Evolutionary conservation across 2,888 invertebrate species (phyloP), one percentile per base, ranked within the genome.

Genomic region (Hirtodrosophila confusa): DNA sequence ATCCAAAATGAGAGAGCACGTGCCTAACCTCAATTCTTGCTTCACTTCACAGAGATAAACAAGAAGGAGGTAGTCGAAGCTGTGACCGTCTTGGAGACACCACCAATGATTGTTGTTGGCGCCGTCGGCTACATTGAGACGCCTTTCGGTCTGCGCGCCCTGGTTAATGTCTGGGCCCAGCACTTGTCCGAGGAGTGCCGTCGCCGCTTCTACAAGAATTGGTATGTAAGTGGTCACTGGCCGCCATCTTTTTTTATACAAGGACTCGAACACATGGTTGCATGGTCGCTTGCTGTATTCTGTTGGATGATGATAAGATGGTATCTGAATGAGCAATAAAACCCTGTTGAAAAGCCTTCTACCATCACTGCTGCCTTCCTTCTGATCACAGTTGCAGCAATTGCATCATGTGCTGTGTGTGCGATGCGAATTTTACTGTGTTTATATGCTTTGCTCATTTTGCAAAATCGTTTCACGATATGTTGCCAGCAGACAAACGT

Each of bases 51-150:
- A 98, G 99, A 99, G 94, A 96, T 99, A 72, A 99, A 99, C 94
- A 99, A 99, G 93, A 99, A 99, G 93, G 99, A 99, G 93, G 98
- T 99, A 66, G 99, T 99, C 24, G 99, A 99, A 92, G 98, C 98
- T 44, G 99, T 99, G 2, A 99, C 99, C 27, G 96, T 99, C 89
- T 93, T 99, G 87, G 99, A 99, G 93, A 96, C 99, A 3, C 99
- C 99, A 60, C 99, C 99, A 39, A 97, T 99, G 97, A 95, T 99
- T 67, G 94, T 98, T 70, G 98, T 99, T 75, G 99, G 99, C 88
- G 96, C 98, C 80, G 98, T 99, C 83, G 99, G 99, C 63, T 99
- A 99, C 93, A 98, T 99, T 88, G 98, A 99, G 91, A 99, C 99
- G 55, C 99, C 99, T 47, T 97, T 97, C 92, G 99, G 99, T 89